A percentile compares a stretch with the other conserved stretches of the same genome.
These are phyloP conservation scores for Ammodytes marinus DNA, from an alignment of 2,113 vertebrate genomes.

Conservation along the genomic window DNA sequence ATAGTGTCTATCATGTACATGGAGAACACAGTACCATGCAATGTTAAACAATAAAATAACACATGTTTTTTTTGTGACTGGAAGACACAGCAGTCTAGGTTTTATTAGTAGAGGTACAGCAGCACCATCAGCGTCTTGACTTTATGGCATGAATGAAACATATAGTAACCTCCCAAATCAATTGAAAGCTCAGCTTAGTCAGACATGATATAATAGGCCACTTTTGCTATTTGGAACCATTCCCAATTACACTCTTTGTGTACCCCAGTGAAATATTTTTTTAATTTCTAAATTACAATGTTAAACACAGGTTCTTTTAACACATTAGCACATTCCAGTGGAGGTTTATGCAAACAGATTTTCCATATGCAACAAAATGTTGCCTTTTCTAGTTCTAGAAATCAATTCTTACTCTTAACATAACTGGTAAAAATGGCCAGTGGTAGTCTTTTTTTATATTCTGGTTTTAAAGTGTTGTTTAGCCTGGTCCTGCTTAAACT, in stretches of 20 bases:
- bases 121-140: background rate
- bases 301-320: background rate
- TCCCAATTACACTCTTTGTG: background rate
- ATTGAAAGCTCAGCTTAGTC: too few relatives aligned
- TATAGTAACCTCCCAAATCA: background rate
- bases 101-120: background rate
- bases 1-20: slow-evolving; percentile 29
- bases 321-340: background rate
- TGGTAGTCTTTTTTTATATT: background rate
- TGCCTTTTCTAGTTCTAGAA: background rate
- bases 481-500: background rate
- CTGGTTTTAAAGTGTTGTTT: background rate
- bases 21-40: background rate
- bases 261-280: too few relatives aligned
- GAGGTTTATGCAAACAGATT: background rate
- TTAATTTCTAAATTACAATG: too few relatives aligned
- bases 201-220: background rate
- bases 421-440: background rate
- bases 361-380: background rate
- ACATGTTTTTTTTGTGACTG: background rate
- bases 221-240: background rate
- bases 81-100: background rate
- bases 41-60: background rate
- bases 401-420: background rate
- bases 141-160: background rate